Evolutionary conservation across 35 echinoderm and acorn worm genomes (phyloP).

Genomic region (Amphiura filiformis): DNA sequence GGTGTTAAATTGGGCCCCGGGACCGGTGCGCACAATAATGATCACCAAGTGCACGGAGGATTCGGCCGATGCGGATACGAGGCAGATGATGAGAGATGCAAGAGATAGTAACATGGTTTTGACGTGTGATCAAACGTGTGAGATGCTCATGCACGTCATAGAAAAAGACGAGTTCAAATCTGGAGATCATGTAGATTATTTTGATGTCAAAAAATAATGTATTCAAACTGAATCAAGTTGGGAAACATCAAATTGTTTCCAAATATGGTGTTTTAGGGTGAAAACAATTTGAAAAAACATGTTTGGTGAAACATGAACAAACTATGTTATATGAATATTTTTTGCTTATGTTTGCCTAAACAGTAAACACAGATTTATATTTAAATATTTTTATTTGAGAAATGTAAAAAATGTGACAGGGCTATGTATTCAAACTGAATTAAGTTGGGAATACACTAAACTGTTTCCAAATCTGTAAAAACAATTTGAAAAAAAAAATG

Average conservation of each 20-base stretch:
- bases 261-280: not conserved
- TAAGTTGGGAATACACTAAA: too few relatives aligned
- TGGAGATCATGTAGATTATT: slow-evolving; percentile 33
- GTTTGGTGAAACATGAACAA: too few relatives aligned
- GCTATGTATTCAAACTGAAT: too few relatives aligned
- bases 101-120: not conserved
- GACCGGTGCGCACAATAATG: slow-evolving; percentile 59
- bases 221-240: too few relatives aligned
- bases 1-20: slow-evolving; percentile 54
- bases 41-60: slow-evolving; percentile 3
- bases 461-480: too few relatives aligned
- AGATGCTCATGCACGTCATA: not conserved
- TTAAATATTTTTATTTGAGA: not conserved
- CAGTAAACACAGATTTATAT: not conserved
- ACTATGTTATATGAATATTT: not conserved
- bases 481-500: too few relatives aligned
- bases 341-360: too few relatives aligned
- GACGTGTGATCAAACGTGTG: slow-evolving; percentile 37
- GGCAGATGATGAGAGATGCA: not conserved
- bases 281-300: not conserved
- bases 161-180: slow-evolving; percentile 51
- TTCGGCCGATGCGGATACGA: not conserved
- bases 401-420: not conserved
- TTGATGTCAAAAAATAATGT: slow-evolving; percentile 25
- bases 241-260: not conserved